Evolutionary conservation across 2,888 invertebrate species (phyloP), one percentile per base, ranked within the genome.

Genomic region (Thumatha senex): DNA sequence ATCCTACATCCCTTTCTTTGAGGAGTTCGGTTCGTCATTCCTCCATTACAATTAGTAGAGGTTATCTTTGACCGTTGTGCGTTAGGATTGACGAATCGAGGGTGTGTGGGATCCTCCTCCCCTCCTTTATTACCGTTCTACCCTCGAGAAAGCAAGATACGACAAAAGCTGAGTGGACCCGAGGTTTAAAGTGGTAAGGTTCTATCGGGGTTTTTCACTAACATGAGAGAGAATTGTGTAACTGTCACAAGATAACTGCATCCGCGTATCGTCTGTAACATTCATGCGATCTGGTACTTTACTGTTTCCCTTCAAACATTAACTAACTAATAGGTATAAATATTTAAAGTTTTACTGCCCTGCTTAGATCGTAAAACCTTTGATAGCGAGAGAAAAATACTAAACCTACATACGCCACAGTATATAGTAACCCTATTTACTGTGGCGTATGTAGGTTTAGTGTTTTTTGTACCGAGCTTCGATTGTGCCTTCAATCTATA

Each of bases 311-410:
- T 9, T 14, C 33, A 33, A 24, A 48, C 47, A 40, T 40, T 40
- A 47, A 47, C 12, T 40, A 40, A 49, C 18, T 50, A 45, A 50
- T 35, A 30, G 35, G 15, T 40, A 31, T 40, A 30, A 40, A 44
- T 49, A 49, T 40, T 49, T 49, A 44, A 49, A 49, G 40, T 44
- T 50, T 48, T 50, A 50, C 18, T 14, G 45, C 45, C 44, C 35
- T 29, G 31, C 18, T 39, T 7, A 15, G 18, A 36, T 45, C 40
- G 35, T 40, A 46, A 50, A 50, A 45, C 29, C n/a, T 13, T 12
- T 15, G 35, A 34, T 34, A 36, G 50, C 44, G 45, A 50, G 45
- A 46, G n/a, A 7, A n/a, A n/a, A n/a, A n/a, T 13, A 13, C 0
- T 7, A 49, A 43, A 34, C 34, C 18, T 40, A n/a, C 38, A 12